Base-by-base conservation (phyloP, 2,888 invertebrate genomes). In the Andrena marginata region DNA sequence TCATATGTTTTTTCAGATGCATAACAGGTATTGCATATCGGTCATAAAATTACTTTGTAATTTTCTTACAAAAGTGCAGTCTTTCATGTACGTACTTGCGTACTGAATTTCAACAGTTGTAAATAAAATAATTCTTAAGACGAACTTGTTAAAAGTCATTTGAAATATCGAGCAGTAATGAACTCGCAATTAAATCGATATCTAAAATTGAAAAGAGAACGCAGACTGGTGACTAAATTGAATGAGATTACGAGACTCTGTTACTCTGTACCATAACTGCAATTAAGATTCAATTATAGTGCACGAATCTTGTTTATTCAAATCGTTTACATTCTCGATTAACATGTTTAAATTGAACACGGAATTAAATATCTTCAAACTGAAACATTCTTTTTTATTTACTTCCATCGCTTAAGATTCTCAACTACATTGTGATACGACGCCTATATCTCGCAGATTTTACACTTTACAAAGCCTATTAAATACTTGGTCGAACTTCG, bases 241-340 rank as follows among this genome's bases (percentile, higher is more conserved):
- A 68, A 68, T 16, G 10, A 54, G 23, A 33, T 54, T 10, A 31
- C n/a, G 63, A 51, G 6, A 51, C 20, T 0, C 20, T 63, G n/a
- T 72, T 64, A 72, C 4, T 56, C 54, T 56, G 35, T 5, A 10
- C 10, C 56, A 29, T 26, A 26, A 48, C n/a, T 60, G 6, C 20
- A 69, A 80, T 71, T 54, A 65, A 71, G 67, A 26, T 42, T 70
- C n/a, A 26, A 26, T 80, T 26, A 35, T 23, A 33, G n/a, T 20
- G n/a, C 56, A 67, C 31, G 49, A 42, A 59, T 80, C 29, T 42
- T 72, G 23, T 80, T 80, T 72, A 71, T 79, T 79, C 23, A 51
- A 31, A 54, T 60, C 59, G 56, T 77, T 64, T 69, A 79, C 68
- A 79, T 51, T 35, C 29, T 77, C 20, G 13, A 33, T 64, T 26